Evolutionary conservation across 1,140 invertebrate species (phyloP).

Genomic region (Archivesica marissinica): DNA sequence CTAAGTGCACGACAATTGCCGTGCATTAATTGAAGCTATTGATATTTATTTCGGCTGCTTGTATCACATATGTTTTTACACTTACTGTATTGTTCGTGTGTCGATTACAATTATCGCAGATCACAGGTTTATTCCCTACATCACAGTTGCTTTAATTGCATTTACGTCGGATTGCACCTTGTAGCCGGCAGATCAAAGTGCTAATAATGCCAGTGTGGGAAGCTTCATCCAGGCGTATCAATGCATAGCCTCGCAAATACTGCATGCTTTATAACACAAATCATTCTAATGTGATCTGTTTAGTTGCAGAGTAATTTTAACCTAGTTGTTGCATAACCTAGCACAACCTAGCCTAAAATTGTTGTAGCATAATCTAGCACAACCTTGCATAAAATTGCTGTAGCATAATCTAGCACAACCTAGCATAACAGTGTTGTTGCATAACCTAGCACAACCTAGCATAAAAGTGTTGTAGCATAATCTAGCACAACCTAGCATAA

Average conservation of each 20-base stretch:
- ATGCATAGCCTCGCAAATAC: neutral
- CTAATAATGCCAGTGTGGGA: neutral
- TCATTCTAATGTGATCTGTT: too few species aligned
- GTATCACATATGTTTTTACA: slow-evolving; percentile 25
- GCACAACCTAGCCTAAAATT: too few species aligned
- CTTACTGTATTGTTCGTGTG: slow-evolving; percentile 1
- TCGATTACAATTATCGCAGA: slow-evolving; percentile 4
- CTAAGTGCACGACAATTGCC: neutral
- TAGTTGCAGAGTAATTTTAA: too few species aligned
- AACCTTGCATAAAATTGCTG: too few species aligned
- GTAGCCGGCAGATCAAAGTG: neutral
- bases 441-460: too few species aligned
- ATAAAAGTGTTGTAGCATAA: too few species aligned
- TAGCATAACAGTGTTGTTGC: too few species aligned
- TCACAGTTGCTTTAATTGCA: neutral
- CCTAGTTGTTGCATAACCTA: too few species aligned
- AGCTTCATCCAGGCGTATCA: neutral
- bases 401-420: too few species aligned
- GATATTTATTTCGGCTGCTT: slow-evolving; percentile 1
- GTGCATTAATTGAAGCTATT: neutral
- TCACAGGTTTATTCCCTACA: neutral
- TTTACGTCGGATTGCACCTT: neutral
- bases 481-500: too few species aligned
- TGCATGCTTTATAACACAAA: neutral
- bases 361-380: too few species aligned